Base-by-base conservation (phyloP, 1,140 invertebrate species). In the Plutomurus gul region DNA sequence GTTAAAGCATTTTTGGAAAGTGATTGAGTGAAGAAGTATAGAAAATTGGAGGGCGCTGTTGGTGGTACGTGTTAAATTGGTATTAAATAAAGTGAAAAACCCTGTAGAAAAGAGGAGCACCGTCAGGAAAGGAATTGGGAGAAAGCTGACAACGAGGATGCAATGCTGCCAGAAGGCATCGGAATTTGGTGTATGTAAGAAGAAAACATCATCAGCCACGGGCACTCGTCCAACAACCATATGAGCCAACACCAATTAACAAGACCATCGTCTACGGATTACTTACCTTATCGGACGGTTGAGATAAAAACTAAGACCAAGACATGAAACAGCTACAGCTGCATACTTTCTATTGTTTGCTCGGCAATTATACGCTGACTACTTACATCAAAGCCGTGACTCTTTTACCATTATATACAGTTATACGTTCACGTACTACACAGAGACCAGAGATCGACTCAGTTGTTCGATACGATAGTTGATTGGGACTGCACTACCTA, bases 181-280 rank as follows among this genome's bases (percentile, higher is more conserved):
- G 56, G 56, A 25, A 65, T 65, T 65, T 13, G 56, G 27, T n/a
- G 27, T 33, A 65, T n/a, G 27, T 33, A 65, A 4, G 27, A 65
- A 65, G 56, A 65, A 65, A 65, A 33, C 56, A 65, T 65, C 27
- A 65, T 65, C 22, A 65, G 56, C 56, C 25, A 65, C 36, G 71
- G 81, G 81, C 73, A 79, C 39, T 79, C 37, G 40, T 79, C 77
- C 77, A 82, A 82, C 72, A 81, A 79, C 72, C 77, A 75, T 75
- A 74, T 79, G 78, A 79, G 74, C 77, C 72, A 77, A 75, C 72
- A 82, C 65, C 78, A 82, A 79, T 82, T 82, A 79, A 82, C 81
- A 78, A 75, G 33, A 33, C 37, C 78, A 80, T 76, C 60, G 75
- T 77, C 81, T 70, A 56, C 60, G 47, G 73, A 80, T 82, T 77